Base-by-base conservation (phyloP, 2,888 invertebrate species). In the Drosophila mimetica region DNA sequence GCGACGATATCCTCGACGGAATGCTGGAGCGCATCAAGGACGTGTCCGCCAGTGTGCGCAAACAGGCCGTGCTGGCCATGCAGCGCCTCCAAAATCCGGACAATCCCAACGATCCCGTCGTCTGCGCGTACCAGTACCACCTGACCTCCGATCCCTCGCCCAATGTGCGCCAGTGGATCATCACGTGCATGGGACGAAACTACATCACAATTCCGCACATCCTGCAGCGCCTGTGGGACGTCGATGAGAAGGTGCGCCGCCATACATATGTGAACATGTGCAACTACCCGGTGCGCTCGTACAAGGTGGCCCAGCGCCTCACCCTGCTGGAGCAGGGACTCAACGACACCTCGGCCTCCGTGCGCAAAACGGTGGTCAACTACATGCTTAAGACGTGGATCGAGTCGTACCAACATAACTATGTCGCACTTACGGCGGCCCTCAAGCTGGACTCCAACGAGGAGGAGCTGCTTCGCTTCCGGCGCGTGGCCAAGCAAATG, bases 11-110 rank as follows among this genome's bases (percentile, higher is more conserved):
- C 36, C 93, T 95, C 58, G 92, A 93, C 22, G 94, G 94, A 52
- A 96, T 97, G 94, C 90, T 94, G 58, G 93, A 94, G 42, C 92
- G 95, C 30, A 89, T 95, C 1, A 92, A 96, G 92, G 97, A 97
- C 88, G 93, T 94, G 8, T 94, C 95, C 44, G 93, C 95, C 1
- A 94, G 94, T 51, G 96, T 98, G 3, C 93, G 97, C 18, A 94
- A 95, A 34, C 95, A 97, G 79, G 97, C 97, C 0, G 95, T 97
- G 0, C 91, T 94, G 28, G 96, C 97, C 0, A 92, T 98, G 39
- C 94, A 95, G 58, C 93, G 97, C 4, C 92, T 98, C 1, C 98
- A 98, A 90, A 95, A 96, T 80, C 96, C 97, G 0, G 92, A 92
- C 48, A 94, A 96, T 85, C 93, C 93, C 0, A 93, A 95, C 32